phyloP scores from a whole-genome alignment of 2,797 vertebrate genomes.

The Acrossocheilus fasciatus region DNA sequence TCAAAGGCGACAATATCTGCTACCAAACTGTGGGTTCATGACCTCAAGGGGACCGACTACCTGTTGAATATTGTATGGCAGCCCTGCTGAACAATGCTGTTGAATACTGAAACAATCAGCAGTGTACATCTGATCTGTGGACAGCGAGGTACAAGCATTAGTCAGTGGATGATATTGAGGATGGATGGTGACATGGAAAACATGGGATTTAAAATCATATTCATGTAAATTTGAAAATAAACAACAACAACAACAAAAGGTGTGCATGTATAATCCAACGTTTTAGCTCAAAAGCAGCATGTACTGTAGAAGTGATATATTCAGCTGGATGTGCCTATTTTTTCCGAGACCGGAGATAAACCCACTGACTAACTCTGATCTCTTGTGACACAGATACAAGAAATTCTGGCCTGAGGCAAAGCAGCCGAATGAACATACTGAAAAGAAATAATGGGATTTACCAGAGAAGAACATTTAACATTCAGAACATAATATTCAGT shows the following conservation, averaged over 20 bases:
- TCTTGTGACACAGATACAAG: slow-evolving; percentile 45
- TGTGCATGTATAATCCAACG: neutral
- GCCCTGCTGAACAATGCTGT: slow-evolving; percentile 3
- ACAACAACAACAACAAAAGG: neutral
- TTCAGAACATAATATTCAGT: slow-evolving; percentile 32
- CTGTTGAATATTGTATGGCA: slow-evolving; percentile 37
- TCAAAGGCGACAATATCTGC: slow-evolving; percentile 22
- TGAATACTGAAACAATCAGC: slow-evolving; percentile 16
- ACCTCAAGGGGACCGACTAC: neutral
- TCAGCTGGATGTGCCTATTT: slow-evolving; percentile 23
- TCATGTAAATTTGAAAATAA: neutral
- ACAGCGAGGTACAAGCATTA: neutral
- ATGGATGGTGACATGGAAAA: neutral
- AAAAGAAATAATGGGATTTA: slow-evolving; percentile 36
- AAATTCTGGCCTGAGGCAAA: slow-evolving; percentile 25
- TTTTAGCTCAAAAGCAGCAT: neutral
- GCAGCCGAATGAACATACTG: slow-evolving; percentile 26
- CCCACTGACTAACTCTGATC: slow-evolving; percentile 32
- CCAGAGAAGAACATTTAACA: slow-evolving; percentile 22
- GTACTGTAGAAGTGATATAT: neutral
- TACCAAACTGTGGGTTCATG: neutral
- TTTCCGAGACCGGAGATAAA: slow-evolving; percentile 10
- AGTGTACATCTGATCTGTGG: slow-evolving; percentile 11
- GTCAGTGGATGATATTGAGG: neutral
- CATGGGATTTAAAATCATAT: neutral